Evolutionary conservation across 2,888 invertebrate genomes (phyloP), one percentile per base, ranked within the genome.

Genomic region (Emmelina monodactyla): DNA sequence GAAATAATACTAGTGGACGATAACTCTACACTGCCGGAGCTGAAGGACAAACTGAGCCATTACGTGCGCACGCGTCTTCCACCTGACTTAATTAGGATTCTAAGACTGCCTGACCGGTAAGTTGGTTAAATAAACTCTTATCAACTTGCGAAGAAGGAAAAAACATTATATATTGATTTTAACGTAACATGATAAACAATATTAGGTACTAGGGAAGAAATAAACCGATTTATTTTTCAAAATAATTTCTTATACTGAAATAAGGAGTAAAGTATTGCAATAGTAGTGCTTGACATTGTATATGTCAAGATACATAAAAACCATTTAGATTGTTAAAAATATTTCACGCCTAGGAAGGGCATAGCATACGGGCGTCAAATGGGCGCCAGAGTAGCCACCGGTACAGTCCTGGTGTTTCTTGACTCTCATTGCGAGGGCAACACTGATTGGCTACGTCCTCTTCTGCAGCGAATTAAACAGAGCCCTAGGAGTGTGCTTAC

Each of bases 1-100:
- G 97, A 98, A 78, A 90, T 98, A 38, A 90, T 98, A 53, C 76
- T 98, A 7, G 89, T 97, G n/a, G 97, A 98, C 61, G 97, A 98
- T 70, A 88, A 88, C 63, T 95, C 95, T 45, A 90, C 92, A 25
- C 84, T 91, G 71, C 83, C 61, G 47, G 91, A 84, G 51, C 75
- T 91, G 44, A 87, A 87, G 55, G 88, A 84, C 37, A 87, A 89
- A 50, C 76, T 96, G 34, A 87, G 89, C 47, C 86, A 91, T 56
- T 97, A 96, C 62, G 80, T 96, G 32, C 68, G 82, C 28, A 88
- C 89, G 1, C 76, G 90, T 19, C 73, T 93, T 34, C 86, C 88
- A 10, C 76, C 76, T 2, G 85, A 85, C 41, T 71, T 83, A 41
- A 67, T 66, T 68, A 58, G 73, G 50, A 75, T 98, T 25, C 69